phyloP scores from a whole-genome alignment of 2,113 vertebrate genomes.

The Stigmatopora nigra region DNA sequence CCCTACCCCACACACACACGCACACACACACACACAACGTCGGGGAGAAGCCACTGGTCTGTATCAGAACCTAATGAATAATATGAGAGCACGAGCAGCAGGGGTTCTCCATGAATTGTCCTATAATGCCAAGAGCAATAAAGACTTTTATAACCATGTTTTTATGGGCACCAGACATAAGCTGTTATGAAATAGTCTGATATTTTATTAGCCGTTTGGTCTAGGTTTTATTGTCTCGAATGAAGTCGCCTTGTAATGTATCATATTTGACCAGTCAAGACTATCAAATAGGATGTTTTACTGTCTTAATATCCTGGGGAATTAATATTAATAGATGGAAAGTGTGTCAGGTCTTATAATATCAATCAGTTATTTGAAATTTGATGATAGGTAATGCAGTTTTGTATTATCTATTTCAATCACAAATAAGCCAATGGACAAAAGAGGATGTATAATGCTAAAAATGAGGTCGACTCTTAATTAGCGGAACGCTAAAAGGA shows the following conservation, averaged over 20 bases:
- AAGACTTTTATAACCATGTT: conserved; percentile 59
- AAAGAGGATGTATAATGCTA: neutral
- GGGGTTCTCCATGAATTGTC: conserved; percentile 58
- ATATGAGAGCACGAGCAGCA: conserved; percentile 56
- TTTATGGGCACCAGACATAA: conserved; percentile 55
- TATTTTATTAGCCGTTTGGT: conserved; percentile 39
- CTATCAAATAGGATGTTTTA: conserved; percentile 29
- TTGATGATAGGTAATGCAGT: neutral
- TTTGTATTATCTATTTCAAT: conserved; percentile 5
- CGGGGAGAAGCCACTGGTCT: conserved; percentile 49
- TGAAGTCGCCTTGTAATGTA: conserved; percentile 43
- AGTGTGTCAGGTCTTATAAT: neutral
- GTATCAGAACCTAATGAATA: conserved; percentile 64
- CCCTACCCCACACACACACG: conserved; percentile 28
- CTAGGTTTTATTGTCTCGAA: conserved; percentile 35
- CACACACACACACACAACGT: conserved; percentile 32
- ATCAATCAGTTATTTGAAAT: conserved; percentile 10
- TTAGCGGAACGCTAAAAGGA: neutral
- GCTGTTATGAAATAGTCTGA: conserved; percentile 43
- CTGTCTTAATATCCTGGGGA: neutral
- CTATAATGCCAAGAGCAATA: conserved; percentile 56
- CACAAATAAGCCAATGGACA: neutral
- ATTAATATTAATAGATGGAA: conserved; percentile 17
- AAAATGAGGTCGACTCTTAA: neutral
- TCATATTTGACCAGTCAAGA: conserved; percentile 31